These are phyloP conservation scores for Oceanodroma leucorhoa DNA, from an alignment of 2,797 vertebrate species.

Conservation along the genomic window DNA sequence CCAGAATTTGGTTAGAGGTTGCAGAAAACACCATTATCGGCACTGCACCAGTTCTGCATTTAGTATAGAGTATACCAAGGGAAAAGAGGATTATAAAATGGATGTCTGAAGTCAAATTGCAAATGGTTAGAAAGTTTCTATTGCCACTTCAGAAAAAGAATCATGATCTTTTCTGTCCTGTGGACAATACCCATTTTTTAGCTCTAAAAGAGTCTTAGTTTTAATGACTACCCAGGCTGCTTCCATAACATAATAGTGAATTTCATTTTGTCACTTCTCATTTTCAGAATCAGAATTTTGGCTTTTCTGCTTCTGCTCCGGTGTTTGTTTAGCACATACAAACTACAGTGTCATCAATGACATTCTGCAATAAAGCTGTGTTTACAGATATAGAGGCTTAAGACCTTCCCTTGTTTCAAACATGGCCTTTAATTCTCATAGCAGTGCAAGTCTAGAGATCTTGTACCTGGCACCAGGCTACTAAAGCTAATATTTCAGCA, in stretches of 20 bases:
- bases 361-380: background rate
- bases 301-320: background rate
- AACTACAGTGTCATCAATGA: background rate
- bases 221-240: background rate
- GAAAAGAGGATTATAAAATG: background rate
- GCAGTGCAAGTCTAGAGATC: background rate
- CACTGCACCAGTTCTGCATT: background rate
- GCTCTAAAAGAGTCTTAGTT: background rate
- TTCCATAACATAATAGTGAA: background rate
- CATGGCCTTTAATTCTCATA: background rate
- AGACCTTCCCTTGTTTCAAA: background rate
- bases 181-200: background rate
- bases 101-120: background rate
- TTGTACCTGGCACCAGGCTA: background rate
- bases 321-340: background rate
- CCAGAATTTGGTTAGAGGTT: background rate
- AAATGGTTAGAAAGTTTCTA: background rate
- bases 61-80: background rate
- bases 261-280: background rate
- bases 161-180: background rate
- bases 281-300: slow-evolving; percentile 8
- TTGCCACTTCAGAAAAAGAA: background rate
- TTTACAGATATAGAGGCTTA: background rate
- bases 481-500: background rate
- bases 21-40: background rate